These are phyloP conservation scores for Strongylocentrotus purpuratus DNA, from an alignment of 35 echinoderm and acorn worm genomes.

Conservation along the genomic window DNA sequence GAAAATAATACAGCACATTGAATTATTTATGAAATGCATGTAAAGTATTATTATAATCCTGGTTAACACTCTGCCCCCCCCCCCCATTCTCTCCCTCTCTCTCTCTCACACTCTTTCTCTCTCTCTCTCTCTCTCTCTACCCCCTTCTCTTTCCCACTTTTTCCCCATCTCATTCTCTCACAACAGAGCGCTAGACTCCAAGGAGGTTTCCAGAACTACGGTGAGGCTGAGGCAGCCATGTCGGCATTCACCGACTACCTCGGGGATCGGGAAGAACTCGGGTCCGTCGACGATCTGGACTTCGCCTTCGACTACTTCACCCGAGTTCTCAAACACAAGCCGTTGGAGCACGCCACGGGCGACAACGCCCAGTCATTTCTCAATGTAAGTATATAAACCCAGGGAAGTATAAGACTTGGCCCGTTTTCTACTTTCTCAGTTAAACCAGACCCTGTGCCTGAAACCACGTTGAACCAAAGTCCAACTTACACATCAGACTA, in stretches of 20 bases:
- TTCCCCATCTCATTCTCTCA: background rate
- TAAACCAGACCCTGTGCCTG: too few relatives aligned
- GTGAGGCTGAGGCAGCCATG: background rate
- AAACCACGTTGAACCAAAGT: too few relatives aligned
- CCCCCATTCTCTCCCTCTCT: too few relatives aligned
- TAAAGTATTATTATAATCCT: too few relatives aligned
- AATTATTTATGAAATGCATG: too few relatives aligned
- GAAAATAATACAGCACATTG: too few relatives aligned
- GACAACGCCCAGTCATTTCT: background rate
- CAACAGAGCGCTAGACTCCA: background rate
- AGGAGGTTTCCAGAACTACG: background rate
- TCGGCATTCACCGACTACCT: background rate
- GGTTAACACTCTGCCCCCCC: too few relatives aligned
- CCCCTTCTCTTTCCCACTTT: background rate
- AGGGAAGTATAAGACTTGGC: too few relatives aligned
- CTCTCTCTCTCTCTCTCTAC: background rate
- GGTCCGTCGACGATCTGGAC: background rate
- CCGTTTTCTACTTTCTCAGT: too few relatives aligned
- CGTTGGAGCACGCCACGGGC: background rate
- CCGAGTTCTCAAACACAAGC: background rate
- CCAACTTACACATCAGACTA: too few relatives aligned
- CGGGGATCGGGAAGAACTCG: background rate
- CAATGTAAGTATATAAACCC: background rate
- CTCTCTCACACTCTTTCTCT: background rate
- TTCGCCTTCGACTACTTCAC: slow-evolving; percentile 11